phyloP scores from a whole-genome alignment of 2,888 invertebrate species.

The Eurois occulta region DNA sequence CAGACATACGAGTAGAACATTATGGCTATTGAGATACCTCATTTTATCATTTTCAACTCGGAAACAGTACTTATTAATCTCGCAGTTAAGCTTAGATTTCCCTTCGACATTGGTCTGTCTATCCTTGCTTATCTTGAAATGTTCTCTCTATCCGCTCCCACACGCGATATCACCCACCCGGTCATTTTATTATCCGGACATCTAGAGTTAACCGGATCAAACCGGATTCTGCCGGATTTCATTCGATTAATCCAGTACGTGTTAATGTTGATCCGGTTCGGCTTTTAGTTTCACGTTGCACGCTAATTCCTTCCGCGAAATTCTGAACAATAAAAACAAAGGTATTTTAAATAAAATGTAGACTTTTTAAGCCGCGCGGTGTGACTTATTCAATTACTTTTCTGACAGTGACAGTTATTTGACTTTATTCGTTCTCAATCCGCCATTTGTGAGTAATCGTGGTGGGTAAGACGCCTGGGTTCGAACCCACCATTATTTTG shows the following conservation, averaged over 20 bases:
- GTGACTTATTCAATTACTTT: neutral
- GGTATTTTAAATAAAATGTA: neutral
- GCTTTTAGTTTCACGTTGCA: conserved; percentile 43
- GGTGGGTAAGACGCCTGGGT: neutral
- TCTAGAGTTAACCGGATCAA: conserved; percentile 67
- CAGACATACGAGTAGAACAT: neutral
- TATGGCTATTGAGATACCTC: neutral
- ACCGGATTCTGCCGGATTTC: conserved; percentile 60
- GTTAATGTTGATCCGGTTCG: conserved; percentile 61
- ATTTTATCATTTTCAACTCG: neutral
- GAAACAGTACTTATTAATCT: neutral
- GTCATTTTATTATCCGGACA: conserved; percentile 66
- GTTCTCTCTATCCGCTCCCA: conserved; percentile 14
- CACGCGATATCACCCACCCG: conserved; percentile 40
- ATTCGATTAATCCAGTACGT: conserved; percentile 67
- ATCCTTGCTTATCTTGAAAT: neutral
- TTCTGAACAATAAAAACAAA: conserved; percentile 4
- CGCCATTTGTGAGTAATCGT: too few species aligned
- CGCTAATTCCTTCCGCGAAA: conserved; percentile 29
- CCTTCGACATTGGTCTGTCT: neutral
- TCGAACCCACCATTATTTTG: neutral
- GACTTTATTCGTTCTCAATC: neutral
- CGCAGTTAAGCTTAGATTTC: neutral
- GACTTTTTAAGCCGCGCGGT: neutral
- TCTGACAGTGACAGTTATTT: too few species aligned